Percentiles rank a stretch among this genome's conserved stretches.
Conservation (phyloP, 2,888 invertebrate genomes). For the Periphyllus acericola region DNA sequence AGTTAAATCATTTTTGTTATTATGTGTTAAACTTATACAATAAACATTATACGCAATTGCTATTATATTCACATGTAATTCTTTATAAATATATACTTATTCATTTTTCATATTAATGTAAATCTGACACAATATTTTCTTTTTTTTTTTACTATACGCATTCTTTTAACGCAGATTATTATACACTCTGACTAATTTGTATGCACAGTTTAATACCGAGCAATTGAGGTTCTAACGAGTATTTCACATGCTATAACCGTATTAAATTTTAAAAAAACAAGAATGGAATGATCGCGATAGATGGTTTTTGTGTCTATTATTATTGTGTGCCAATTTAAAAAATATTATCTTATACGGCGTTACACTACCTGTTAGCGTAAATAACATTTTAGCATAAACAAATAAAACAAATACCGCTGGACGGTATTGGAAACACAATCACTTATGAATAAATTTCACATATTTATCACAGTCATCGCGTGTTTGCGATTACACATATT, state of each 20-base stretch:
- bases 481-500: too few species aligned
- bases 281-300: not conserved
- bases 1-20: not conserved
- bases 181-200: constrained; percentile 15
- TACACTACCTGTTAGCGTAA: too few species aligned
- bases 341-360: not conserved
- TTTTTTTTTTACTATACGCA: not conserved
- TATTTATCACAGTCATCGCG: too few species aligned
- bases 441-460: too few species aligned
- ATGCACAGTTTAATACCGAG: constrained; percentile 4
- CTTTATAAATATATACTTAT: not conserved
- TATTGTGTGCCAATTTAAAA: constrained; percentile 10
- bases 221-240: constrained; percentile 31
- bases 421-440: too few species aligned
- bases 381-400: too few species aligned
- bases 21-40: not conserved
- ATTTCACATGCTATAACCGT: constrained; percentile 37
- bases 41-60: not conserved
- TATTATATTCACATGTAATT: not conserved
- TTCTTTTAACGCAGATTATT: constrained; percentile 4
- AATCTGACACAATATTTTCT: not conserved
- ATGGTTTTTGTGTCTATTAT: constrained; percentile 7
- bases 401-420: too few species aligned
- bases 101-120: constrained; percentile 23
- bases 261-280: constrained; percentile 5